Conservation (phyloP, 1,140 invertebrate genomes). For the Campoletis sonorensis region DNA sequence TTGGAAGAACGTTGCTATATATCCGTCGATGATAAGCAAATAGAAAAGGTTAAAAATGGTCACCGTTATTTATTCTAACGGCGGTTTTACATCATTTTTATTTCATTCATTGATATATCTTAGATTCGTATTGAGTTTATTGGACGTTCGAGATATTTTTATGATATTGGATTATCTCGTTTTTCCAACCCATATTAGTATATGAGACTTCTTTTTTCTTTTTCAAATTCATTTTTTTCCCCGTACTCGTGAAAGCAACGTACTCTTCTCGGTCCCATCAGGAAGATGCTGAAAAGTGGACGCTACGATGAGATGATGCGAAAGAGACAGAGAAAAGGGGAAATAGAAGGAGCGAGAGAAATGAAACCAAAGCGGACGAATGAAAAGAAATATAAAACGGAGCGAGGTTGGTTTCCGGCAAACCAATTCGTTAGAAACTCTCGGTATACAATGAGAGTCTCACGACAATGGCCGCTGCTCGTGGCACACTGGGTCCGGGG, state of each 20-base stretch:
- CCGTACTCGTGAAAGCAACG: not conserved
- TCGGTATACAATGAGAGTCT: slow-evolving; percentile 62
- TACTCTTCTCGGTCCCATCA: not conserved
- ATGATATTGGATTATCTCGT: not conserved
- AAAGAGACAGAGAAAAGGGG: not conserved
- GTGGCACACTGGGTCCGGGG: slow-evolving; percentile 22
- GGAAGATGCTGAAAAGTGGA: not conserved
- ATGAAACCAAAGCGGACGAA: slow-evolving; percentile 8
- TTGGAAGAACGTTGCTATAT: too few relatives aligned
- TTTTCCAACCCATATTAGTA: not conserved
- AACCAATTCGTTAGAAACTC: slow-evolving; percentile 66
- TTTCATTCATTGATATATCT: too few relatives aligned
- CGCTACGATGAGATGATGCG: not conserved
- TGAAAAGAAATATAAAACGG: slow-evolving; percentile 37
- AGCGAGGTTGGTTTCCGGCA: slow-evolving; percentile 55
- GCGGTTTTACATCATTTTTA: not conserved
- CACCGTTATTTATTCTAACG: not conserved
- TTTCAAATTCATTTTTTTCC: not conserved
- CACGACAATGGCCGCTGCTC: slow-evolving; percentile 58
- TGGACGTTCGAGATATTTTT: not conserved
- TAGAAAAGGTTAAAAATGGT: not conserved
- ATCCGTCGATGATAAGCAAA: not conserved
- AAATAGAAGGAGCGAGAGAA: not conserved
- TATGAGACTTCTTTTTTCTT: not conserved
- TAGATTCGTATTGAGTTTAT: not conserved